Percentiles rank a stretch among this genome's conserved stretches.
Conservation (phyloP, 2,888 invertebrate genomes). For the Pantelozetes paolii region DNA sequence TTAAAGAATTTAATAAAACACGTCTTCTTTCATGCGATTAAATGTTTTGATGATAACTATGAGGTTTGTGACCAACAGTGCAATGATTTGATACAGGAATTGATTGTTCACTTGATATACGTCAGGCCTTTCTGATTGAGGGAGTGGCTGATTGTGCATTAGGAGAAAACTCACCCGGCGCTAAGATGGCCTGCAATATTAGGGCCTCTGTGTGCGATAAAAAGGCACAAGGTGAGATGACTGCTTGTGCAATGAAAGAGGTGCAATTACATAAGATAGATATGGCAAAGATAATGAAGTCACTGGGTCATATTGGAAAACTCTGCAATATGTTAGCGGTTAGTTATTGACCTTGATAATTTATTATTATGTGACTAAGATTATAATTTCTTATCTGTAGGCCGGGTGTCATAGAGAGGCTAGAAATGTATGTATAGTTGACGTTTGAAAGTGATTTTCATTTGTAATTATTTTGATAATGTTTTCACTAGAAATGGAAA, state of each 20-base stretch:
- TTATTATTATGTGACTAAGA: neutral
- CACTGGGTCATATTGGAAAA: neutral
- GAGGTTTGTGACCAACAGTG: neutral
- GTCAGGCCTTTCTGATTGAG: neutral
- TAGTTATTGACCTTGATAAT: neutral
- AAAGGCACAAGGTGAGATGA: neutral
- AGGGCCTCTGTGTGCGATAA: neutral
- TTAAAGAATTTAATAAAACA: neutral
- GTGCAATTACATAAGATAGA: neutral
- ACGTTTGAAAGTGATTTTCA: neutral
- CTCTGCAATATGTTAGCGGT: neutral
- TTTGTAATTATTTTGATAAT: neutral
- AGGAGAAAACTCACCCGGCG: neutral
- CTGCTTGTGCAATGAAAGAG: neutral
- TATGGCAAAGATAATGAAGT: neutral
- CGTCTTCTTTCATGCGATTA: neutral
- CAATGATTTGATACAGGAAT: neutral
- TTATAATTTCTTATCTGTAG: neutral
- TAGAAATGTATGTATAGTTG: too few species aligned
- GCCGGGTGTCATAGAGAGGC: neutral
- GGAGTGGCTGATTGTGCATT: neutral
- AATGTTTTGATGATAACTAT: neutral
- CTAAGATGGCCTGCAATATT: slow-evolving; percentile 1
- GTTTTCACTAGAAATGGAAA: neutral
- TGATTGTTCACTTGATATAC: neutral